Base-by-base conservation (phyloP, 2,113 vertebrate genomes). In the Cercocebus atys region DNA sequence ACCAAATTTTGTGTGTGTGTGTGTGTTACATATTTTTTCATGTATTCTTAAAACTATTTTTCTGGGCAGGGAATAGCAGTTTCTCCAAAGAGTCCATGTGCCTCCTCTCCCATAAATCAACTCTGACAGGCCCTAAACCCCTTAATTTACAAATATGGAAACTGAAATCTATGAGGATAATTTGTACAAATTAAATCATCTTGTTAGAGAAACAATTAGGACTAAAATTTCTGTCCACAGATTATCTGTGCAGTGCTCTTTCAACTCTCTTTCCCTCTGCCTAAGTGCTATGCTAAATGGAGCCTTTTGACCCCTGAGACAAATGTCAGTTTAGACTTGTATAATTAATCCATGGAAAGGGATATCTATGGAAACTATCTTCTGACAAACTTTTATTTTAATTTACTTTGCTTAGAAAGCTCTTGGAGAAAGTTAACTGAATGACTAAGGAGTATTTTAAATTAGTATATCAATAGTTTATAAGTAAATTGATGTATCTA, bases 401-500 rank as follows among this genome's bases (percentile, higher is more conserved):
- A 81, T 82, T 75, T 93, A 50, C 93, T 92, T 95, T 95, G 18
- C 32, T 95, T 95, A 95, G 45, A 90, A 95, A 95, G 43, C 10
- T 66, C 22, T 86, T 86, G 12, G 43, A 81, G 4, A 85, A 97
- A 96, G 55, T 93, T 94, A 93, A 40, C 55, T 91, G 43, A 93
- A 92, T 88, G n/a, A 57, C 45, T 83, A 94, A 85, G 52, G 43
- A 85, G 68, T 90, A 81, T 90, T 92, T 97, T 95, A 75, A 81
- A 68, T 73, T 81, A 73, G 5, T 57, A 18, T 30, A 93, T 55
- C 20, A 96, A 92, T 5, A 83, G 40, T 81, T 61, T 90, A 6
- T 64, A 96, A 88, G n/a, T 89, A 92, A 95, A 81, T 5, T 78
- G 61, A 91, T 86, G 7, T 50, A 82, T 6, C n/a, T 94, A 66